Base-by-base conservation (phyloP, 1,140 invertebrate species). In the Zaprionus taronus region DNA sequence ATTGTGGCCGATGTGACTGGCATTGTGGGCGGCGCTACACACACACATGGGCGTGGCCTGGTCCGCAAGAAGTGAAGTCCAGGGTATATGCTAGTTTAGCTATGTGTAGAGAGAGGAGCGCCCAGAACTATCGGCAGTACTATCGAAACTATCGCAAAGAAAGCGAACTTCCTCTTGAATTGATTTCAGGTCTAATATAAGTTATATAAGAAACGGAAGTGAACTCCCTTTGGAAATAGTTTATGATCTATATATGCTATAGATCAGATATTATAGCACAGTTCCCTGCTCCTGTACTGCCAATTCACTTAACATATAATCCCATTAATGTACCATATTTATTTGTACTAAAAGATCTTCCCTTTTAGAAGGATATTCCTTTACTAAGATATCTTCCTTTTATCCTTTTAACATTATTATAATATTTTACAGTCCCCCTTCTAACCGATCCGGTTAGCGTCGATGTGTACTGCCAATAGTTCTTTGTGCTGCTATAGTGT, bases 1-100 rank as follows among this genome's bases (percentile, higher is more conserved):
- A 92, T 92, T 31, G 91, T 92, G 26, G 91, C 91, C 12, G 89
- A 92, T 77, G 91, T 92, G 0, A 92, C 91, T 2, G 87, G 86
- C 55, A 87, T 34, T 11, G 31, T 87, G 28, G 80, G 75, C 44
- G 77, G 77, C 2, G 38, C 51, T 41, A 72, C 72, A 9, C 72
- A 72, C 11, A 51, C 51, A 7, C 62, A 65, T 31, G 38, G 64
- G 3, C 77, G 85, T 5, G 76, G 90, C 5, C 60, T 84, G 11
- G 72, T 51, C 9, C 85, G 81, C 14, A 65, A 83, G 49, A 89
- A 89, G 75, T 87, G 66, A 81, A 28, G 12, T 17, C n/a, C 28
- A 11, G 24, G 22, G 34, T 28, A 44, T 57, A 56, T 9, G 72
- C 28, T 51, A 51, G 47, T 51, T 22, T 22, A 14, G 9, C 47